Evolutionary conservation across 2,888 invertebrate species (phyloP).

Genomic region (Leptinotarsa haldemani): DNA sequence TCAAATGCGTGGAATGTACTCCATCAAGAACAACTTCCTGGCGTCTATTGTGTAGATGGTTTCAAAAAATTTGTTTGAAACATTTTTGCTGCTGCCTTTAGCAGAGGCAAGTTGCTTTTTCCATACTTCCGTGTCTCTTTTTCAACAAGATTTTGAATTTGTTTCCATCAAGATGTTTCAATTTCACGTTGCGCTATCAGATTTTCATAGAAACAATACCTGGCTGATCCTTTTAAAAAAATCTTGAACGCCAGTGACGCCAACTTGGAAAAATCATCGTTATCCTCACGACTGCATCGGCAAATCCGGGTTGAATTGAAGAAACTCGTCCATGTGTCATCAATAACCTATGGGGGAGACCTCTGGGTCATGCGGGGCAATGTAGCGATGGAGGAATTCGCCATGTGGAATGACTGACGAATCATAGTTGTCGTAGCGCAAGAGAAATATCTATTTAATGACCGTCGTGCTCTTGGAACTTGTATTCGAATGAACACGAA

Average conservation of each 20-base stretch:
- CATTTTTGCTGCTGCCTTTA: no score
- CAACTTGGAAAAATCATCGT: conserved; percentile 45
- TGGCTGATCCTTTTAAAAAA: not conserved
- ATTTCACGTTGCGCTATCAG: no score
- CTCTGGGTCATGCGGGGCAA: conserved; percentile 54
- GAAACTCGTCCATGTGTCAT: conserved; percentile 59
- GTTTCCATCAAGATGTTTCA: not conserved
- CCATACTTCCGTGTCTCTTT: no score
- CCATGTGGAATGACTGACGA: conserved; percentile 47
- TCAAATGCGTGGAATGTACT: no score
- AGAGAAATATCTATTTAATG: conserved; percentile 16
- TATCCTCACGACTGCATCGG: conserved; percentile 55
- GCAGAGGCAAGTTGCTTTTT: no score
- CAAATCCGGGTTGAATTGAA: conserved; percentile 57
- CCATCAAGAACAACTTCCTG: no score
- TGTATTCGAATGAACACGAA: conserved; percentile 5
- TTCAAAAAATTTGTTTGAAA: no score
- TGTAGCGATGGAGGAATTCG: conserved; percentile 51
- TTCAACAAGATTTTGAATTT: not conserved
- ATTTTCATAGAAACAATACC: not conserved
- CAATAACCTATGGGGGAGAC: conserved; percentile 56
- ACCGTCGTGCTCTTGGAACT: conserved; percentile 14
- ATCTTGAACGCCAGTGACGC: conserved; percentile 29
- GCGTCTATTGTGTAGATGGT: no score
- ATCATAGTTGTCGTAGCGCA: conserved; percentile 25